Base-by-base conservation (phyloP, 2,888 invertebrate genomes). In the Lithophane ornitopus region DNA sequence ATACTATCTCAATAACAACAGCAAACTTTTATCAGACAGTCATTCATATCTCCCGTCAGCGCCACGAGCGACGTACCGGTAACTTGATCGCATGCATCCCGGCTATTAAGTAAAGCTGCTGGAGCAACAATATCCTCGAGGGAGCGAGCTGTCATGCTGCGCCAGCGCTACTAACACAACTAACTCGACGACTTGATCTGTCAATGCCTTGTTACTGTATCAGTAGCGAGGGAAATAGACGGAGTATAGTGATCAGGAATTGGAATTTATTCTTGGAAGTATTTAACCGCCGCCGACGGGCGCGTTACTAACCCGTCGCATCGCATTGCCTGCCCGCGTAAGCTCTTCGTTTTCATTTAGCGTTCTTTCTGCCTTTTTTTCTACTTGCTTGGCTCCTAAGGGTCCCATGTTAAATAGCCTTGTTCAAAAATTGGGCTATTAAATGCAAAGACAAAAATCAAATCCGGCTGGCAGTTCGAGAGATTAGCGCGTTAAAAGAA, bases 131-230 rank as follows among this genome's bases (percentile, higher is more conserved):
- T 0, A 68, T 63, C 19, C 80, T 39, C 71, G 12, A 14, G 80
- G 63, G 80, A 59, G 22, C 39, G 19, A 41, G 58, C 63, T 34
- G 72, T 68, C 70, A 71, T 41, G 67, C 54, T 63, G 52, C n/a
- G 41, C 26, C 22, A 62, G 76, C 26, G 46, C 22, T 61, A 6
- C 19, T 34, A 56, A 41, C 22, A 49, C 28, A 26, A 62, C 76
- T 61, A 41, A 68, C 63, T 61, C 67, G 67, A 63, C 67, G 70
- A 80, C n/a, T 80, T n/a, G 66, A 70, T n/a, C 49, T 63, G 70
- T 80, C 80, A 39, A 41, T 12, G 52, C 44, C 58, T 67, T 62
- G 77, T 71, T 58, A 65, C 63, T 12, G n/a, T 22, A 56, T 16
- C n/a, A 26, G 26, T 72, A 22, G 34, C 73, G 14, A 54, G 39